Evolutionary conservation across 2,113 vertebrate species (phyloP), one percentile per base, ranked within the genome.

Genomic region (Podarcis cretensis): DNA sequence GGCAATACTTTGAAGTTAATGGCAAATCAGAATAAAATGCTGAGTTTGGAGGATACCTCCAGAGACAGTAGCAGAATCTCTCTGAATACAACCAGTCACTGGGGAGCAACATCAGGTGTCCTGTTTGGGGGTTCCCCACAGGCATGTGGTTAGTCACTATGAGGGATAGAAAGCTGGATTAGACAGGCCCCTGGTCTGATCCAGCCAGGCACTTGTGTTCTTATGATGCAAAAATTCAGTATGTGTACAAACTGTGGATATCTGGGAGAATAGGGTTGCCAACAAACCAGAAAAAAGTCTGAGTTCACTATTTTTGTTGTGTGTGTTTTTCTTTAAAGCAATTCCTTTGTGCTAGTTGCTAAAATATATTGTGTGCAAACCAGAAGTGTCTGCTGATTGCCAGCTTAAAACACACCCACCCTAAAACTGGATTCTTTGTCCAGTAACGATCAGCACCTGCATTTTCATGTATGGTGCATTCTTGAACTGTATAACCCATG

Each of bases 1-100:
- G 92, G 48, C 77, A 92, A 73, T 18, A 66, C 7, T 83, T 40
- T 83, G 80, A 82, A 27, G 81, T 43, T 83, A 65, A 82, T 66
- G 37, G 37, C 68, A 68, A 43, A 83, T 66, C 35, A 18, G 7
- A 10, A 16, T 30, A 8, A 65, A 78, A 10, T 78, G 63, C 63
- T 68, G 81, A 40, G 13, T 69, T 83, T 43, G 4, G 10, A 83
- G 59, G 59, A 66, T 21, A 66, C 21, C 63, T 40, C 57, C 21
- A 65, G 59, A 20, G 37, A 9, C 20, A 37, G 32, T 66, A 5
- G 20, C 59, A 25, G 30, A n/a, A 37, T 25, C 32, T 9, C 59
- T 37, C n/a, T 13, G 59, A 35, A 81, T 65, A 65, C 5, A 1
- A 63, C 59, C 59, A 81, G 32, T 81, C 59, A 8, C n/a, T 81